These are phyloP conservation scores for Amiota communis DNA, from an alignment of 2,888 invertebrate species.

Conservation along the genomic window DNA sequence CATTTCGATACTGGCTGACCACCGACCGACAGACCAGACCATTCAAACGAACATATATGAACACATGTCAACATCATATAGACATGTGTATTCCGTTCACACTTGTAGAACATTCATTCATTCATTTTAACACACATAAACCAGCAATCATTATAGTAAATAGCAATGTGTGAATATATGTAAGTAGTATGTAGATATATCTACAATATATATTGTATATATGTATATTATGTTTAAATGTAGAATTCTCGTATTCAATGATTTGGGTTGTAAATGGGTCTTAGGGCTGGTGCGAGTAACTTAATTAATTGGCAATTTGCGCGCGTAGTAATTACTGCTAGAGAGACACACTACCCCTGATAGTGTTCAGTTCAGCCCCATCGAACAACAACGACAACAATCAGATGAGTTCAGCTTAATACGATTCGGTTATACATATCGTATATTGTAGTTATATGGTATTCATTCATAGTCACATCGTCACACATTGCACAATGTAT, in stretches of 20 bases:
- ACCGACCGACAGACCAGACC: not conserved
- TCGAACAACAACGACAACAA: conserved; percentile 33
- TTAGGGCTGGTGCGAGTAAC: conserved; percentile 54
- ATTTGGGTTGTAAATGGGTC: not conserved
- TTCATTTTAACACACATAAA: not conserved
- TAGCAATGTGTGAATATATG: not conserved
- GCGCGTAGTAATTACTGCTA: conserved; percentile 61
- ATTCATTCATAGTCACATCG: too few relatives aligned
- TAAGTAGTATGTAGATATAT: conserved; percentile 25
- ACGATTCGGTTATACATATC: not conserved
- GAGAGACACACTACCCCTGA: not conserved
- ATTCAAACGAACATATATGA: conserved; percentile 50
- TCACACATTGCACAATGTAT: conserved; percentile 14
- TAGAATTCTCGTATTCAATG: too few relatives aligned
- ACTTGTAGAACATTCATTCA: conserved; percentile 23
- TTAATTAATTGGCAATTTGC: conserved; percentile 64
- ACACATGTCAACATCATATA: conserved; percentile 66
- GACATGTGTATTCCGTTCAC: conserved; percentile 53
- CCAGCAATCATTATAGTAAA: not conserved
- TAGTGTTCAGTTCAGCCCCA: not conserved
- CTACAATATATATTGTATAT: not conserved
- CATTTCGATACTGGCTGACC: conserved; percentile 15
- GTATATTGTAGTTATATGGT: too few relatives aligned
- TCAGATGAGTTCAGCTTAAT: conserved; percentile 9
- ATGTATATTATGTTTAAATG: too few relatives aligned